These are phyloP conservation scores for Psittacara wagleri DNA, from an alignment of 2,113 vertebrate genomes.

Conservation along the genomic window DNA sequence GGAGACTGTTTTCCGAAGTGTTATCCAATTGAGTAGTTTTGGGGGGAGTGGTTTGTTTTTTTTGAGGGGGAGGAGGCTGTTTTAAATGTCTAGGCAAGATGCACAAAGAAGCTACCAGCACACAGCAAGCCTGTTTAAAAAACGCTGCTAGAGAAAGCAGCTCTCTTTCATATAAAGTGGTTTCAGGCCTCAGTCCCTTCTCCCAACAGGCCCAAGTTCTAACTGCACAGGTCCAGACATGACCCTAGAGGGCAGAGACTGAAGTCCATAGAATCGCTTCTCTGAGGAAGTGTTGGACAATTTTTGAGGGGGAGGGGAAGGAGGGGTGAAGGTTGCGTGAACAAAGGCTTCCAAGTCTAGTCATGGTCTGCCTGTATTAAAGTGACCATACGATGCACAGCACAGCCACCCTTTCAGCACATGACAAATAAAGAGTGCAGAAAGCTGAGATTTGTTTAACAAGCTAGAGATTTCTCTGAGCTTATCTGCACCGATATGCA, in stretches of 20 bases:
- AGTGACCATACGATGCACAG: conserved; percentile 27
- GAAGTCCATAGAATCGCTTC: conserved; percentile 74
- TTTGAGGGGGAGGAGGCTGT: conserved; percentile 48
- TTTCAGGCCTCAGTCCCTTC: conserved; percentile 78
- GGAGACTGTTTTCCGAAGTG: conserved; percentile 74
- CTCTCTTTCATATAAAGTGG: conserved; percentile 68
- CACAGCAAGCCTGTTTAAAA: conserved; percentile 84
- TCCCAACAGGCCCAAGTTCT: conserved; percentile 90
- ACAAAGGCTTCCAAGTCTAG: conserved; percentile 14
- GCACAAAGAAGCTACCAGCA: conserved; percentile 84
- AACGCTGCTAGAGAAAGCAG: conserved; percentile 76
- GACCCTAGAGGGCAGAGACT: conserved; percentile 90
- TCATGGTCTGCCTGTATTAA: conserved; percentile 26
- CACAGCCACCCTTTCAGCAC: conserved; percentile 31
- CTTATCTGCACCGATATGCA: not conserved
- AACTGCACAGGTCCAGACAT: conserved; percentile 93
- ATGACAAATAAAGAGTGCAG: not conserved
- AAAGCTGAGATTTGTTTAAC: not conserved
- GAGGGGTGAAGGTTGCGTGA: conserved; percentile 42
- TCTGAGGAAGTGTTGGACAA: conserved; percentile 52
- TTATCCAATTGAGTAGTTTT: conserved; percentile 77
- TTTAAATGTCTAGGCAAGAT: conserved; percentile 84
- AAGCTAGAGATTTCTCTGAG: not conserved
- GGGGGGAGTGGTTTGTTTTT: conserved; percentile 24
- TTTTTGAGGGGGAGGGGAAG: conserved; percentile 55